Conservation (phyloP, 2,797 vertebrate species). For the Lithobates pipiens region DNA sequence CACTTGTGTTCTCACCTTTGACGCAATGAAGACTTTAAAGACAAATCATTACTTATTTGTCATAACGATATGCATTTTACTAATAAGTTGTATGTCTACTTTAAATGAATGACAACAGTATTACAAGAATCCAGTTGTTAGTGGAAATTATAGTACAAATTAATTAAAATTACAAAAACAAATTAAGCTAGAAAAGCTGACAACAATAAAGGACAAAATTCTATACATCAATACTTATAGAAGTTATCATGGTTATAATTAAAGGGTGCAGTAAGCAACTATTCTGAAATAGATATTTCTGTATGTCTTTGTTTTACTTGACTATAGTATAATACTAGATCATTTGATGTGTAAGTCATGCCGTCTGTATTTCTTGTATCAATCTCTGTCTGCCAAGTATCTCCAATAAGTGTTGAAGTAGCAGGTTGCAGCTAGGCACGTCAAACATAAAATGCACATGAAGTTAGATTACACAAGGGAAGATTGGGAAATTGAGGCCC, state of each 20-base stretch:
- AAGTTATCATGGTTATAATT: neutral
- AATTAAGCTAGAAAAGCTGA: neutral
- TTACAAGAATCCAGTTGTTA: no score
- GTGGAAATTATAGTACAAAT: no score
- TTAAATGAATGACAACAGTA: no score
- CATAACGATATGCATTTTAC: no score
- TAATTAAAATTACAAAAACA: neutral
- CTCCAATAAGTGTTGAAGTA: conserved; percentile 14
- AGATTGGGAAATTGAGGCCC: conserved; percentile 20
- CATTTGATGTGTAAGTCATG: neutral
- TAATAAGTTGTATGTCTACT: no score
- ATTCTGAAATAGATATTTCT: neutral
- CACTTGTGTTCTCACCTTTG: no score
- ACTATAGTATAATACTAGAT: neutral
- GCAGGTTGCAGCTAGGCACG: conserved; percentile 18
- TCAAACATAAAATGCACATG: conserved; percentile 25
- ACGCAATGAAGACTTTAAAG: no score
- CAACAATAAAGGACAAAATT: neutral
- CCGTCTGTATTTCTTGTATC: conserved; percentile 19
- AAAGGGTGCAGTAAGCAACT: neutral
- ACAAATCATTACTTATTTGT: no score
- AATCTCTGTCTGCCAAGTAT: conserved; percentile 15
- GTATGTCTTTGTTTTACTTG: neutral
- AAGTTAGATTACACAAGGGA: conserved; percentile 21
- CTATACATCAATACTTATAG: neutral